Evolutionary conservation across 2,888 invertebrate genomes (phyloP), one percentile per base, ranked within the genome.

Genomic region (Deroplatys truncata): DNA sequence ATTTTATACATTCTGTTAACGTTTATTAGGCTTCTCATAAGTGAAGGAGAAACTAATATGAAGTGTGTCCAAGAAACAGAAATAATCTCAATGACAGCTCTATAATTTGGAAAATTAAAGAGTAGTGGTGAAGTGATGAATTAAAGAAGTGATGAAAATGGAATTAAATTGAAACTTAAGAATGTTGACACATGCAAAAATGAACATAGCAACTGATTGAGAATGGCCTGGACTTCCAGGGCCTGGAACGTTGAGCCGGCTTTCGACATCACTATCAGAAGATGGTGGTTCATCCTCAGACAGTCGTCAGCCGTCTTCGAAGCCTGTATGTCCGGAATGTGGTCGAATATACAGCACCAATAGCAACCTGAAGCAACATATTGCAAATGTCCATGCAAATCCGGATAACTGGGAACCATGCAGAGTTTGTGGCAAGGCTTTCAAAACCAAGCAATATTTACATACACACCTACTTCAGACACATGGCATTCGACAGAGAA

Each of bases 381-480:
- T 96, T 94, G 96, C 96, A 94, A 96, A 96, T 94, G 96, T 96
- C 93, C 96, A 96, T 94, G 95, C 96, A 92, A 91, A 90, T 82
- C 95, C 96, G 92, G 96, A 96, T 93, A 95, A 95, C 93, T 96
- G 96, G 96, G 96, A 95, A 93, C 95, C 95, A 92, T 96, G 96
- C 94, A 95, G 95, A 93, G 95, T 96, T 93, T 96, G 96, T 94
- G 96, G 96, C 92, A 96, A 96, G 94, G 95, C 95, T 93, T 96
- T 96, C 95, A 96, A 96, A 94, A 96, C 96, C 92, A 96, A 96
- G 94, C 96, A 96, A 94, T 96, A 96, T 93, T 95, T 96, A 93
- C 96, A 96, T 94, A 96, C 96, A 94, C 96, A 96, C 93, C 96
- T 96, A 93, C 95, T 96, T 92, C 96, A 96, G 94, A 96, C 96